Evolutionary conservation across 2,797 vertebrate species (phyloP).

Genomic region (Morus bassanus): DNA sequence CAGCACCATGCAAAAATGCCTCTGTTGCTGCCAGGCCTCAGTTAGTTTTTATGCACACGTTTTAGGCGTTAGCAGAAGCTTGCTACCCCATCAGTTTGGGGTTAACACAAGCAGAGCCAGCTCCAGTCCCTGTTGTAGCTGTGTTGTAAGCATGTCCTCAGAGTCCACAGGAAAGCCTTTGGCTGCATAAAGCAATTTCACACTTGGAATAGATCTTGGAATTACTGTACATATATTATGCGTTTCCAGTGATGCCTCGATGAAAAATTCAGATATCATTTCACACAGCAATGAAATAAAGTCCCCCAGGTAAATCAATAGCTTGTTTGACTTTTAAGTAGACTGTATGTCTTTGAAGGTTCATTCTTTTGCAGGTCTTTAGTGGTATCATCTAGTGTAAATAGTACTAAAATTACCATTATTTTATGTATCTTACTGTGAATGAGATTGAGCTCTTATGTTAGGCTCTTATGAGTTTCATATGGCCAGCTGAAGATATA

Average conservation of each 20-base stretch:
- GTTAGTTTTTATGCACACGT: not conserved
- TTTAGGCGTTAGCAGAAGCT: not conserved
- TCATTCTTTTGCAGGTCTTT: not conserved
- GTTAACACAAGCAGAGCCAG: not conserved
- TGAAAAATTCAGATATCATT: slow-evolving; percentile 34
- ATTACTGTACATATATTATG: slow-evolving; percentile 10
- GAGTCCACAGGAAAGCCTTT: slow-evolving; percentile 4
- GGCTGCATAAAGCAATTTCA: slow-evolving; percentile 39
- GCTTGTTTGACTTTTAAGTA: slow-evolving; percentile 30
- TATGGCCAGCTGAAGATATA: not conserved
- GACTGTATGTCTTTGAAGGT: not conserved
- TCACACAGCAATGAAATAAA: slow-evolving; percentile 1
- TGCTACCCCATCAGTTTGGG: not conserved
- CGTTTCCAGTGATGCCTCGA: not conserved
- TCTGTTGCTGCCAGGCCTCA: not conserved
- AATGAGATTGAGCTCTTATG: not conserved
- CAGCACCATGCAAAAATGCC: not conserved
- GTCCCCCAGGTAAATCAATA: not conserved
- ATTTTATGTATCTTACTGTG: not conserved
- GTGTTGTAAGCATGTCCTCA: not conserved
- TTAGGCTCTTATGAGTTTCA: not conserved
- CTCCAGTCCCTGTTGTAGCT: not conserved
- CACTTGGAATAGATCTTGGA: slow-evolving; percentile 13
- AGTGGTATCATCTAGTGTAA: not conserved
- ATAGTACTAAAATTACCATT: not conserved